Base-by-base conservation (phyloP, 2,113 vertebrate genomes). In the Xiphophorus couchianus region DNA sequence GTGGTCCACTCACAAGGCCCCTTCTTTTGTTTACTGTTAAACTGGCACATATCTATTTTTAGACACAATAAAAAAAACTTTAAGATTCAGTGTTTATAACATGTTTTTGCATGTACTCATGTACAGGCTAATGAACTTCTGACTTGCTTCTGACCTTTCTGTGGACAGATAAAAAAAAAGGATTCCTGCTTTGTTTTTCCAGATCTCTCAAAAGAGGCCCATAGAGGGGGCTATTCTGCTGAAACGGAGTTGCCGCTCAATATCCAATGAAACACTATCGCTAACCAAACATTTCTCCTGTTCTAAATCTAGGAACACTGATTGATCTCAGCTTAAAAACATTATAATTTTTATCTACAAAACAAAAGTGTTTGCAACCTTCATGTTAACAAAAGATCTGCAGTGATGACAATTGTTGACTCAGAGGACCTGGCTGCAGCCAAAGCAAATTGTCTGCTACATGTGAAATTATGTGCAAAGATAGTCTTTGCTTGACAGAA, bases 21-120 rank as follows among this genome's bases (percentile, higher is more conserved):
- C 63, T 29, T 75, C 35, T 67, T 85, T 81, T 88, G 84, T 90
- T 87, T 85, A 79, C 76, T 71, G 73, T 75, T 72, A 80, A 74
- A 85, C 65, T 44, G 31, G 78, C 74, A 19, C 39, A 71, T 12
- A 44, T 85, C 82, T 88, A 86, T 90, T 80, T 88, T 82, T 82
- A 85, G 75, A 72, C 37, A 30, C 15, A 78, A 63, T 73, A 54
- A 74, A 83, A 62, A 42, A 72, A 68, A 80, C 13, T 58, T 71
- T 60, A 68, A 31, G 62, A 74, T 81, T 44, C 78, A 70, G 68
- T 9, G 63, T 37, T 44, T 65, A 28, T 30, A 62, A 75, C 54
- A 68, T 63, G 66, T 66, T 68, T 71, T 51, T 17, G 44, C 4
- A 58, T 65, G 64, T 54, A 78, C 54, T 63, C 64, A 37, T 61